These are phyloP conservation scores for Cephus sareptanus DNA, from an alignment of 2,888 invertebrate species.

Conservation along the genomic window DNA sequence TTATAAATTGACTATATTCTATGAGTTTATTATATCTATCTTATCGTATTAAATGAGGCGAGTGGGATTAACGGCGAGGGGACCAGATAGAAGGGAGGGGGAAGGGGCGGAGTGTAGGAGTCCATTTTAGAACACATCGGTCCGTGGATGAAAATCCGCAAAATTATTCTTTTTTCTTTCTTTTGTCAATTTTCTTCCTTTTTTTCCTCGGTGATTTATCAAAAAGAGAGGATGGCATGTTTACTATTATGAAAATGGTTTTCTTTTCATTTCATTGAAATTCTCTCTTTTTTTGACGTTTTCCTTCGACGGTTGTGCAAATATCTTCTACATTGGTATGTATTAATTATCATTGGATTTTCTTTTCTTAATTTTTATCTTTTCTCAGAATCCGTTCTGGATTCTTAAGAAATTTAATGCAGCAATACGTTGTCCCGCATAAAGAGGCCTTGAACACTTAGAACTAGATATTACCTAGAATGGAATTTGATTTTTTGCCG, in stretches of 20 bases:
- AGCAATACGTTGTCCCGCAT: not conserved
- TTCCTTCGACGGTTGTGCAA: too few species aligned
- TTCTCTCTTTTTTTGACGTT: not conserved
- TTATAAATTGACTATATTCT: not conserved
- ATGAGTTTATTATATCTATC: not conserved
- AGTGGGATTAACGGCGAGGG: not conserved
- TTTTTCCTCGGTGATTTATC: not conserved
- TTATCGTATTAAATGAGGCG: not conserved
- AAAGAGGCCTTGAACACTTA: not conserved
- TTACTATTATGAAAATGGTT: not conserved
- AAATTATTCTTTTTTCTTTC: not conserved
- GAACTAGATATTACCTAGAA: not conserved
- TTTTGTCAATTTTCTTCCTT: not conserved
- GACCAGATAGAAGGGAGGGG: not conserved
- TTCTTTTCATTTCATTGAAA: not conserved
- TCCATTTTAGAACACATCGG: not conserved
- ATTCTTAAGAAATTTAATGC: not conserved
- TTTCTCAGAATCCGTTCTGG: too few species aligned
- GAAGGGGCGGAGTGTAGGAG: too few species aligned
- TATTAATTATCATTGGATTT: not conserved
- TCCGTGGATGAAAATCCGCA: not conserved
- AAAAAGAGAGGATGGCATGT: not conserved
- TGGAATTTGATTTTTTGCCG: not conserved
- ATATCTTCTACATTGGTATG: not conserved
- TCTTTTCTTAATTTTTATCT: not conserved